Evolutionary conservation across 2,797 vertebrate genomes (phyloP), one percentile per base, ranked within the genome.

Genomic region (Salarias fasciatus): DNA sequence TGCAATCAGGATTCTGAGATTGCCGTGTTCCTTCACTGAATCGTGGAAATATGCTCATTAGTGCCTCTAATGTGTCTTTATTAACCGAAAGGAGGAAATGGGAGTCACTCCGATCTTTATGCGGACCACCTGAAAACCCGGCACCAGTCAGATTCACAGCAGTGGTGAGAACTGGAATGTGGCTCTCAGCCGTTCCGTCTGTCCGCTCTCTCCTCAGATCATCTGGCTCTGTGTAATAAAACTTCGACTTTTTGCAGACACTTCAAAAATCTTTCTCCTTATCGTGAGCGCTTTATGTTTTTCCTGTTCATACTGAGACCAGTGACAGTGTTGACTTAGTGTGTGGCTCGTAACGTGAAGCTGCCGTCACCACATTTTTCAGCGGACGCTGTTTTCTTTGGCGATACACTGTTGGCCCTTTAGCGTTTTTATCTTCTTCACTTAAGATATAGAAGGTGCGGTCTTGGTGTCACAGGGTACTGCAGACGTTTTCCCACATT

Each of bases 331-430:
- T 70, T 54, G 54, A 12, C 37, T 31, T 18, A 46, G 72, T 46
- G 29, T n/a, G 43, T 71, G 42, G 37, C 24, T 60, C 63, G 28
- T 43, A 52, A 62, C 11, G 33, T 0, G 29, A 48, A 11, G 30
- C 61, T 69, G 46, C 63, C n/a, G 11, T 59, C 72, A 68, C 63
- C 72, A 69, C 55, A 75, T 79, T 53, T 77, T 60, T 77, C 55
- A 56, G 33, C 10, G 12, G 46, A 65, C 40, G 0, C 8, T 63
- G 64, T 79, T 79, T 73, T 73, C 73, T 76, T 78, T 77, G 61
- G 69, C 71, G 55, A 54, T 8, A 7, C 38, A 43, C 13, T 4
- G 18, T 15, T 53, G 52, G 54, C 24, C 28, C 8, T 40, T 15
- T 10, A 33, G 46, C 37, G 4, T 46, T 55, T 56, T 64, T 63